Base-by-base conservation (phyloP, 2,113 vertebrate genomes). In the Crotalus viridis region DNA sequence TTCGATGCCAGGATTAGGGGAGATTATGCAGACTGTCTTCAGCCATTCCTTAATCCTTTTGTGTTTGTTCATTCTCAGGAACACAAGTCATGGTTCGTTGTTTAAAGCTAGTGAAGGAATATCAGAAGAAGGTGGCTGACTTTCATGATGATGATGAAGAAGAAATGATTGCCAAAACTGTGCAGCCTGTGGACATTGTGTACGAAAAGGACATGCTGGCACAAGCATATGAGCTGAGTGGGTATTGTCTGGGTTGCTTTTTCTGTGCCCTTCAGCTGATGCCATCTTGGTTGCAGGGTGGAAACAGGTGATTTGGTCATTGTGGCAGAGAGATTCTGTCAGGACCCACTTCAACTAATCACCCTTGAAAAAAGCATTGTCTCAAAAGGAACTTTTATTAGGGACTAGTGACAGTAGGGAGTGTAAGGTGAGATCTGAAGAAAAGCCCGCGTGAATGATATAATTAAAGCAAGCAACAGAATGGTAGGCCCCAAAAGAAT, bases 141-240 rank as follows among this genome's bases (percentile, higher is more conserved):
- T 98, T 98, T 61, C 98, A 98, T 0, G 98, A 98, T 0, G 98
- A 99, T 0, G 98, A 98, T 0, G 98, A 98, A 0, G 98, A 99
- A 7, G 92, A 99, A 0, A 97, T 98, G 17, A 98, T 97, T 57
- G 98, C 97, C 85, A 98, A 97, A 94, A 93, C 19, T 1, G 90
- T 97, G 21, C 97, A 97, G 10, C 96, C 97, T 0, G 97, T 98
- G 93, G 98, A 98, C 55, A 97, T 98, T 5, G 96, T 99, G 93
- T 98, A 98, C 10, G 99, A 99, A 97, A 98, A 96, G 19, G 99
- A 99, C 89, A 95, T 99, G 93, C 97, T 99, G 85, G 97, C 98
- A 0, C 99, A 99, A 96, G 98, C 99, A 56, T 99, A 99, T n/a
- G 97, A 98, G 48, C 97, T 99, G 87, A 98, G 99, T 99, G 97